A percentile compares a stretch with the other conserved stretches of the same genome.
phyloP scores from a whole-genome alignment of 2,113 vertebrate genomes.

The Alexandromys fortis region DNA sequence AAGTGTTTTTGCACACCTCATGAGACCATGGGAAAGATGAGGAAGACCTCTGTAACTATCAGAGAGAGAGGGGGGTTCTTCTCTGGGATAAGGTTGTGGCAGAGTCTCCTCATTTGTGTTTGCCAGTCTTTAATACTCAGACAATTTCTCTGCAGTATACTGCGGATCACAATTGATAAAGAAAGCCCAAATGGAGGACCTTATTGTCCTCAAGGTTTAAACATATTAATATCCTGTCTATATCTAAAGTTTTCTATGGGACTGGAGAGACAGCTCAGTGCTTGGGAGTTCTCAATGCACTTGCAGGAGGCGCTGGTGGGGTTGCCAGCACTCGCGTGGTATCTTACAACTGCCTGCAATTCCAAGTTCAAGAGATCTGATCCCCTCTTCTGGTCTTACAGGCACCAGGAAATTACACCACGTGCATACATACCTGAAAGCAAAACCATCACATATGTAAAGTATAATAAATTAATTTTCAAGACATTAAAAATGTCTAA shows the following conservation, averaged over 20 bases:
- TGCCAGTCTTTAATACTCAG: not conserved
- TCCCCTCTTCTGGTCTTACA: not conserved
- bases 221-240: not conserved
- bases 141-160: not conserved
- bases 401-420: not conserved
- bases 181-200: not conserved
- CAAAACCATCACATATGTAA: not conserved
- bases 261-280: not conserved
- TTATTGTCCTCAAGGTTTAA: not conserved
- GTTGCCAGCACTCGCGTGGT: not conserved
- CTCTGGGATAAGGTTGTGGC: not conserved
- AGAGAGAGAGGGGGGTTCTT: not conserved
- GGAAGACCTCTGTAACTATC: not conserved
- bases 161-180: constrained; percentile 2
- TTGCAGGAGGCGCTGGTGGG: not conserved
- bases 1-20: not conserved
- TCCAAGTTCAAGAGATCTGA: not conserved
- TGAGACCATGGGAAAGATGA: not conserved
- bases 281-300: not conserved
- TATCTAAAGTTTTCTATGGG: not conserved
- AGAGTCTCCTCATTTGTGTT: constrained; percentile 10
- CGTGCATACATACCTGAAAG: not conserved
- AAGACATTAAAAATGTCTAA: not conserved
- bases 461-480: not conserved
- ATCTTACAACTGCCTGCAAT: not conserved